A percentile compares a stretch with the other conserved stretches of the same genome.
These are phyloP conservation scores for Bubalus kerabau DNA, from an alignment of 2,113 vertebrate species.

Conservation along the genomic window DNA sequence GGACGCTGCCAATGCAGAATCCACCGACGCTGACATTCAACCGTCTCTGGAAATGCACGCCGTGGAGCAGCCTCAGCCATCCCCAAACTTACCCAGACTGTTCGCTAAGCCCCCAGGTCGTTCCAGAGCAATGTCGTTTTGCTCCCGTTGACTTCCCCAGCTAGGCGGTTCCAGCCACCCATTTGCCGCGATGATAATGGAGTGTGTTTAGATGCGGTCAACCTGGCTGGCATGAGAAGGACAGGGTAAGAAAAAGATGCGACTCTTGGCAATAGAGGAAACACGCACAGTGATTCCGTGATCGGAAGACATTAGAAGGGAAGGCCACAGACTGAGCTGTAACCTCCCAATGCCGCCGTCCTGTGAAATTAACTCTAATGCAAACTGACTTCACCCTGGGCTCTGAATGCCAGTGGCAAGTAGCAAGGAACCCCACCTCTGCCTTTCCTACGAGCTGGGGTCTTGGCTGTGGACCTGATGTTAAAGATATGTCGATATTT, in stretches of 20 bases:
- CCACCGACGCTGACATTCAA: constrained; percentile 72
- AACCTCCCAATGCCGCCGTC: not conserved
- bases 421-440: not conserved
- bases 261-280: not conserved
- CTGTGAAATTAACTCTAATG: not conserved
- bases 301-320: not conserved
- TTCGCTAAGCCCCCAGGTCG: constrained; percentile 71
- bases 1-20: constrained; percentile 71
- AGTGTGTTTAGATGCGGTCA: constrained; percentile 35
- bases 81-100: constrained; percentile 56
- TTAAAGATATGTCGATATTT: not conserved
- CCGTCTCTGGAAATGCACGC: constrained; percentile 67
- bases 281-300: not conserved
- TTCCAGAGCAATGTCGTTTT: constrained; percentile 71
- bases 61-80: constrained; percentile 54
- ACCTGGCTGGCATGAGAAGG: not conserved
- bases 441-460: not conserved
- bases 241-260: not conserved
- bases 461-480: not conserved
- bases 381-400: not conserved
- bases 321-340: not conserved
- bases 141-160: constrained; percentile 74
- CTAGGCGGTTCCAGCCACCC: constrained; percentile 54
- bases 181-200: constrained; percentile 63
- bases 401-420: not conserved